Evolutionary conservation across 1,140 invertebrate genomes (phyloP), one percentile per base, ranked within the genome.

Genomic region (Pemphigus obesinymphae): DNA sequence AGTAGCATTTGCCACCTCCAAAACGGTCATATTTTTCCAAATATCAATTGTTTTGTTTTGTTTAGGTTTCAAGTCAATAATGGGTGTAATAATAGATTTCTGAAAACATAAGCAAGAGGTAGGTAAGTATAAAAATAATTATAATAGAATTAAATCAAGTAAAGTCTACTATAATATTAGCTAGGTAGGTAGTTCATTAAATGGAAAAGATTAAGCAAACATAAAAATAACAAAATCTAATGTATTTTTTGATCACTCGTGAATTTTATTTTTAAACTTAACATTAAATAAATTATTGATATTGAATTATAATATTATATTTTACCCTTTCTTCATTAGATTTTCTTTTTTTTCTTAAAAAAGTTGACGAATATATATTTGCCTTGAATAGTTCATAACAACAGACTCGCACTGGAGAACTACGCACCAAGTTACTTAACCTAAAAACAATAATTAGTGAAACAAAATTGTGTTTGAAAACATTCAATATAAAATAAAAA

Each of bases 21-120:
- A 82, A 0, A 96, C 90, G 15, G 92, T 95, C 89, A 96, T 96
- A 84, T 92, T 90, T 70, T 89, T 88, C 94, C 94, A 96, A 82
- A 95, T 87, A 78, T 91, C 89, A 8, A 93, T 86, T 20, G 91
- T 86, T 84, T 87, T 85, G 5, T 83, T 84, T 84, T 86, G 82
- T 75, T 85, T 85, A 78, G 88, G 76, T 76, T 84, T 82, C 23
- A 75, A 40, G 10, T 70, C 11, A 10, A 63, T 55, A 1, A 61
- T 31, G 11, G 75, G 55, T 23, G 31, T 1, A 10, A 29, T 34
- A 40, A 82, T 26, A 17, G 11, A 43, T 37, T 82, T 75, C 82
- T 73, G 29, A 61, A 63, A 75, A 29, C 23, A 43, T 7, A 37
- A 3, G n/a, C n/a, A n/a, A n/a, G n/a, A n/a, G n/a, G n/a, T n/a